A percentile compares a stretch with the other conserved stretches of the same genome.
Conservation (phyloP, 1,140 invertebrate species). For the Daktulosphaira vitifoliae region DNA sequence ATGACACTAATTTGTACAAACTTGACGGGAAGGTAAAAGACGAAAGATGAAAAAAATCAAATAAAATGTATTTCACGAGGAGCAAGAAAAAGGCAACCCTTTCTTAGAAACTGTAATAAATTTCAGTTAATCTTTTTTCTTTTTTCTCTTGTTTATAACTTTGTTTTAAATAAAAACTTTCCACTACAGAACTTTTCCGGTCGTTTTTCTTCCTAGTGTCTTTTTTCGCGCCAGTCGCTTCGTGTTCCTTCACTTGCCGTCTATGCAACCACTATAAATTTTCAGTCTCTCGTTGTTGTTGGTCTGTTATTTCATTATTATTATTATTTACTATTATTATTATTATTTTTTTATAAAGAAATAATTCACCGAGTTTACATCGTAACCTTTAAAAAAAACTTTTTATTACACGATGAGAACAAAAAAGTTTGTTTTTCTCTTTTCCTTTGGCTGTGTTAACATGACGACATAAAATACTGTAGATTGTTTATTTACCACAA, state of each 20-base stretch:
- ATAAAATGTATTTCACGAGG: constrained; percentile 1
- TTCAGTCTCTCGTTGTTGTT: constrained; percentile 1
- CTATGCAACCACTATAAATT: constrained; percentile 20
- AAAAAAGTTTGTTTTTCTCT: constrained; percentile 30
- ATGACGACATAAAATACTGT: constrained; percentile 23
- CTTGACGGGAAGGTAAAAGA: too few species aligned
- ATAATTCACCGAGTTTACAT: constrained; percentile 29
- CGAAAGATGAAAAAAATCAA: too few species aligned
- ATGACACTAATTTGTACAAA: too few species aligned
- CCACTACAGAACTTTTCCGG: constrained; percentile 24
- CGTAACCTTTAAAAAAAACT: constrained; percentile 29
- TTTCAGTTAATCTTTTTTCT: constrained; percentile 31
- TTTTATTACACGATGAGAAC: constrained; percentile 4
- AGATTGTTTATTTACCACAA: too few species aligned
- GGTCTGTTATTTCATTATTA: constrained; percentile 31
- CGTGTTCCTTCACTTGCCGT: neutral
- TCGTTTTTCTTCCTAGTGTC: constrained; percentile 27
- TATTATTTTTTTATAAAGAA: constrained; percentile 12
- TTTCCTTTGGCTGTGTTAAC: constrained; percentile 30
- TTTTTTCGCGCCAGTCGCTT: constrained; percentile 7
- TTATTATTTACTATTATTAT: constrained; percentile 10
- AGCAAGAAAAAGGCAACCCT: constrained; percentile 22
- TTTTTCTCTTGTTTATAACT: constrained; percentile 26
- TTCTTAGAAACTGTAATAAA: constrained; percentile 24
- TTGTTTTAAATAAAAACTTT: constrained; percentile 33